phyloP scores from a whole-genome alignment of 2,888 invertebrate genomes.

The Cryptosula pallasiana region DNA sequence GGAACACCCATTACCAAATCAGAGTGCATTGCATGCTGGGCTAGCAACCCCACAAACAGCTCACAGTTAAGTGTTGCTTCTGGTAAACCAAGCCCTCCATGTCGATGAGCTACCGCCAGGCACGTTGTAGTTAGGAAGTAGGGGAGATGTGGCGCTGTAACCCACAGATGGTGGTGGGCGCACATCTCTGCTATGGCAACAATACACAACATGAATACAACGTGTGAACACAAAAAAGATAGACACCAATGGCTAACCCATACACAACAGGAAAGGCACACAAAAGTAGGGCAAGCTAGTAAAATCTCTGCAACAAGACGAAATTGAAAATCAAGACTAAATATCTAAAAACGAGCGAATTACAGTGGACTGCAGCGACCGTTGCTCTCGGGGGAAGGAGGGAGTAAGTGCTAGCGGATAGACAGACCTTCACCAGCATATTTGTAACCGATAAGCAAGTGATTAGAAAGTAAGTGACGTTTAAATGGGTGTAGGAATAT shows the following conservation, averaged over 20 bases:
- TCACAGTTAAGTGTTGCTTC: slow-evolving; percentile 16
- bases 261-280: background rate
- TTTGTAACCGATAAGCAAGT: too few relatives aligned
- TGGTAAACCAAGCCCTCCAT: slow-evolving; percentile 18
- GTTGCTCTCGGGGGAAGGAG: too few relatives aligned
- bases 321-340: too few relatives aligned
- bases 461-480: too few relatives aligned
- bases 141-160: background rate
- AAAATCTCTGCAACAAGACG: too few relatives aligned
- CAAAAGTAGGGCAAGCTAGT: background rate
- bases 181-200: background rate
- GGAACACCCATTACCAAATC: too few relatives aligned
- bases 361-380: too few relatives aligned
- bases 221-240: background rate
- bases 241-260: too few relatives aligned
- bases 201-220: background rate
- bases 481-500: too few relatives aligned
- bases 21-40: background rate
- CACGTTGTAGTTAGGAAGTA: background rate
- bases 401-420: too few relatives aligned
- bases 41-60: background rate
- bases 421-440: too few relatives aligned
- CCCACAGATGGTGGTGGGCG: background rate
- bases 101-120: background rate
- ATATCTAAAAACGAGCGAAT: too few relatives aligned